These are phyloP conservation scores for Chascanopsetta lugubris DNA, from an alignment of 2,113 vertebrate genomes.

Conservation along the genomic window DNA sequence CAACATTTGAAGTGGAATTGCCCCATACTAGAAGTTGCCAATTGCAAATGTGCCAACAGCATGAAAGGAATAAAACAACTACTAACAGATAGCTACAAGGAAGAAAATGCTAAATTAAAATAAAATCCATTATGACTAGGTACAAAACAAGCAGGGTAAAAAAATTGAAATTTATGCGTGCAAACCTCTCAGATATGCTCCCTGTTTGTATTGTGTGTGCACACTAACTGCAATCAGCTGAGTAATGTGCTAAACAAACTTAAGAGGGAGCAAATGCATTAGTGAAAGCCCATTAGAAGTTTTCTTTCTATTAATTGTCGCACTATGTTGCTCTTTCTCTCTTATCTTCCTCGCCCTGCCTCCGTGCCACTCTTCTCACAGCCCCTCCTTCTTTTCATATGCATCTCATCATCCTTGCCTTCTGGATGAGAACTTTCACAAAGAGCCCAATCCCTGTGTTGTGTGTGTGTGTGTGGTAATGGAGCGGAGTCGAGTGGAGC, in stretches of 20 bases:
- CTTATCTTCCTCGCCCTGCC: constrained; percentile 1
- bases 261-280: constrained; percentile 34
- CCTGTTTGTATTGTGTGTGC: constrained; percentile 1
- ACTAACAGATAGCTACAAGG: neutral
- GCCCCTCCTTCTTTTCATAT: constrained; percentile 23
- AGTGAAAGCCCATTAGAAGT: constrained; percentile 28
- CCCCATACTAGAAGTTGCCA: constrained; percentile 23
- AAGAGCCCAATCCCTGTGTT: constrained; percentile 52
- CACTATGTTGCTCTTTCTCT: constrained; percentile 12
- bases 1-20: constrained; percentile 36
- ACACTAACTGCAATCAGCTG: neutral
- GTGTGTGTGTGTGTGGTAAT: constrained; percentile 47
- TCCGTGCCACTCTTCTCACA: constrained; percentile 22
- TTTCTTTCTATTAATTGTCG: constrained; percentile 25
- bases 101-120: neutral
- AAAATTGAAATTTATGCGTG: constrained; percentile 2
- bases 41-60: neutral
- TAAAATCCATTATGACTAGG: constrained; percentile 47
- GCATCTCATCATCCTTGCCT: constrained; percentile 28
- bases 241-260: constrained; percentile 23
- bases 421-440: constrained; percentile 52
- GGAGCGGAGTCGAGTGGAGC: constrained; percentile 58
- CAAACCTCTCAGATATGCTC: neutral
- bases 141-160: constrained; percentile 21
- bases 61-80: constrained; percentile 5